These are phyloP conservation scores for Schizotus pectinicornis DNA, from an alignment of 2,888 invertebrate species.

Conservation along the genomic window DNA sequence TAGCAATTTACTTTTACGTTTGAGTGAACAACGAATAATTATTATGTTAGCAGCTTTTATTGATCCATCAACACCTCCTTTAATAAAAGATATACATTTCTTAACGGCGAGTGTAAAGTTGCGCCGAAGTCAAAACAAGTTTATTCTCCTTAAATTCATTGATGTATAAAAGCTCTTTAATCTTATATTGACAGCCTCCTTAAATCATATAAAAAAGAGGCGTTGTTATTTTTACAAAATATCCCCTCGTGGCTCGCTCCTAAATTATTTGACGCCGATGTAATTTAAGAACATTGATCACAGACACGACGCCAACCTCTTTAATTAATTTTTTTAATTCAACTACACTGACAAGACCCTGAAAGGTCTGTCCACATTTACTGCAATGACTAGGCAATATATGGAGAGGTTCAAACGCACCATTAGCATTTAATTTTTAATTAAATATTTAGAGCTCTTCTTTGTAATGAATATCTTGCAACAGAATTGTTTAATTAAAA, in stretches of 20 bases:
- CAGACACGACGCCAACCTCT: background rate
- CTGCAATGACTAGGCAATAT: no score
- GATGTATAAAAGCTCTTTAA: constrained; percentile 14
- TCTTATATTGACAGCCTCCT: constrained; percentile 19
- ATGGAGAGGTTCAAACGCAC: no score
- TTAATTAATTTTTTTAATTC: background rate
- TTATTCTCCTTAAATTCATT: constrained; percentile 12
- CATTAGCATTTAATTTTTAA: no score
- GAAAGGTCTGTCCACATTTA: no score
- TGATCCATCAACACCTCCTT: constrained; percentile 1
- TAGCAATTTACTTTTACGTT: background rate
- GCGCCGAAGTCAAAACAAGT: constrained; percentile 10
- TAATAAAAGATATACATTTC: background rate
- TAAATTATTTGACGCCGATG: background rate
- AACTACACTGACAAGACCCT: no score
- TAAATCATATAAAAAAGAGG: constrained; percentile 5
- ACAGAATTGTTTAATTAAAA: no score
- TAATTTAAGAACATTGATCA: background rate
- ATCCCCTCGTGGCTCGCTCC: background rate
- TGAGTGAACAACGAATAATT: no score
- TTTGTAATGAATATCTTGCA: no score
- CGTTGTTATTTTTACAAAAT: constrained; percentile 23
- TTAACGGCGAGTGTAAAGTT: background rate
- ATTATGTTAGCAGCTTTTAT: background rate
- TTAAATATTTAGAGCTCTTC: no score